A percentile compares a stretch with the other conserved stretches of the same genome.
phyloP scores from a whole-genome alignment of 2,888 invertebrate species.

The Acrobasis suavella region DNA sequence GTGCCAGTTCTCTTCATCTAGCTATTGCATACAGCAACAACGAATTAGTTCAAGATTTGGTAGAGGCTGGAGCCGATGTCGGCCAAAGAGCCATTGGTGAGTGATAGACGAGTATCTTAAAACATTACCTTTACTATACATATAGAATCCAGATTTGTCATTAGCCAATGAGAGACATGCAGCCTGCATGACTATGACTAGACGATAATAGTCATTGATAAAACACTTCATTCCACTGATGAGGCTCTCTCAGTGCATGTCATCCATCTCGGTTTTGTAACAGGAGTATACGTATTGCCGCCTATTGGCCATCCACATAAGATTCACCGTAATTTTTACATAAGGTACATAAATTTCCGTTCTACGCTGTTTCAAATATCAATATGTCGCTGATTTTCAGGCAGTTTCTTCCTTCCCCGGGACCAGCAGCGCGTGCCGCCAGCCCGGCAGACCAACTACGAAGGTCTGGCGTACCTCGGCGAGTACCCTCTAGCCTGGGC shows the following conservation, averaged over 20 bases:
- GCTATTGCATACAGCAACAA: constrained; percentile 98
- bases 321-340: no score
- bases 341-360: no score
- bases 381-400: constrained; percentile 52
- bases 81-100: constrained; percentile 95
- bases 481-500: constrained; percentile 99
- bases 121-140: background rate
- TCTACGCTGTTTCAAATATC: no score
- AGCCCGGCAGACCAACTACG: constrained; percentile 93
- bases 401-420: constrained; percentile 96
- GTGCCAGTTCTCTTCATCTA: constrained; percentile 96
- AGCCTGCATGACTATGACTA: no score
- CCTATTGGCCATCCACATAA: no score
- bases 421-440: constrained; percentile 94
- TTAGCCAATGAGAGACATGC: no score
- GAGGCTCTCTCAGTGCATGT: no score
- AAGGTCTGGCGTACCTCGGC: constrained; percentile 97
- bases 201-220: no score
- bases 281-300: no score
- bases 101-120: constrained; percentile 9
- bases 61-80: constrained; percentile 95
- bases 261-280: no score
- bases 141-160: no score
- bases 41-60: constrained; percentile 95
- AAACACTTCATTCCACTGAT: no score